These are phyloP conservation scores for Nymphalis c-album DNA, from an alignment of 2,888 invertebrate species.

Conservation along the genomic window DNA sequence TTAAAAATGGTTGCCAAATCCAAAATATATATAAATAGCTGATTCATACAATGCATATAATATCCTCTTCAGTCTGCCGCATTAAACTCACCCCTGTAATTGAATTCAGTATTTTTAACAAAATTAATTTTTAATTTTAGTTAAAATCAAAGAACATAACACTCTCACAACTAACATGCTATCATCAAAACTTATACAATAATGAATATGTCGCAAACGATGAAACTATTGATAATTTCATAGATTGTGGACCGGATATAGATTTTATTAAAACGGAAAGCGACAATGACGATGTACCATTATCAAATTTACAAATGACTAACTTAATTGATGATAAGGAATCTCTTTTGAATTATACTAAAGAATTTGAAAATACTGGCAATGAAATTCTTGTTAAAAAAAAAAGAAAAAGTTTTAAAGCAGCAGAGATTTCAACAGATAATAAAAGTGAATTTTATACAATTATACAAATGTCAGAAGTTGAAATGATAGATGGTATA, in stretches of 20 bases:
- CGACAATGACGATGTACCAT: conserved; percentile 24
- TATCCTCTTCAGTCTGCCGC: too few relatives aligned
- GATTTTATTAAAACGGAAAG: conserved; percentile 24
- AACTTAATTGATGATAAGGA: not conserved
- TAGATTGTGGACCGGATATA: conserved; percentile 28
- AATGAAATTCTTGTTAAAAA: too few relatives aligned
- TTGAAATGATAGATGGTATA: conserved; percentile 11
- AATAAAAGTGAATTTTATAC: conserved; percentile 4
- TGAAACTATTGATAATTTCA: conserved; percentile 24
- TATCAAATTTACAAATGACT: conserved; percentile 16
- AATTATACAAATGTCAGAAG: conserved; percentile 14
- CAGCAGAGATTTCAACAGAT: conserved; percentile 1
- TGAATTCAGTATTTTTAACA: not conserved
- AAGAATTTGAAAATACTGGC: not conserved
- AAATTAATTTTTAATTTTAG: not conserved
- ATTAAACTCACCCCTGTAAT: too few relatives aligned
- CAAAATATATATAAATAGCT: too few relatives aligned
- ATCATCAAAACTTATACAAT: not conserved
- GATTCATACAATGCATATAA: too few relatives aligned
- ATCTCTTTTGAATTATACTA: conserved; percentile 1
- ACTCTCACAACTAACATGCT: conserved; percentile 1
- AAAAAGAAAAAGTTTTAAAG: not conserved
- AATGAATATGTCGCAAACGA: conserved; percentile 5
- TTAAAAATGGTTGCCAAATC: too few relatives aligned
- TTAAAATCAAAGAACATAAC: not conserved